phyloP scores from a whole-genome alignment of 2,888 invertebrate species.

The Deilephila elpenor region DNA sequence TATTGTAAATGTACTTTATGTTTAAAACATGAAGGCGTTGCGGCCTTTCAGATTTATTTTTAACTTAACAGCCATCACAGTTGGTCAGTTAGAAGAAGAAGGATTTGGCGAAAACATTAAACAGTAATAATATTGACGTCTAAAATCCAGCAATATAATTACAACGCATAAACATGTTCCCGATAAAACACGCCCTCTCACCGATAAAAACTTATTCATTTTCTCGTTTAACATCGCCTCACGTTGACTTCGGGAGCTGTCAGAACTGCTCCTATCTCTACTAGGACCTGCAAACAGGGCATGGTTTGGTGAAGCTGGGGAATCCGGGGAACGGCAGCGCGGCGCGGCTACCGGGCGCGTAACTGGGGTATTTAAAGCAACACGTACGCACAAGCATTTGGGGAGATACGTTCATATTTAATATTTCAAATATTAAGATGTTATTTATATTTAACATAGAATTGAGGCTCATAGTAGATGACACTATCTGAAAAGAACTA shows the following conservation, averaged over 20 bases:
- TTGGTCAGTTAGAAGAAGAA: conserved; percentile 73
- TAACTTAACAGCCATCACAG: conserved; percentile 72
- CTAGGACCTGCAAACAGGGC: conserved; percentile 82
- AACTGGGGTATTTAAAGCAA: conserved; percentile 46
- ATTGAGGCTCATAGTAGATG: conserved; percentile 7
- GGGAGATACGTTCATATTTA: background rate
- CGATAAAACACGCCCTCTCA: conserved; percentile 84
- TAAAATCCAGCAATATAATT: conserved; percentile 73
- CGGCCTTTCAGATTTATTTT: conserved; percentile 50
- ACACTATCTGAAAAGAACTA: conserved; percentile 40
- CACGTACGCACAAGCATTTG: conserved; percentile 32
- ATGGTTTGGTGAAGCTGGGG: conserved; percentile 43
- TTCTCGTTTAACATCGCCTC: conserved; percentile 96
- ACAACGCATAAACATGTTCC: conserved; percentile 68
- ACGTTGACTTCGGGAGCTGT: conserved; percentile 90
- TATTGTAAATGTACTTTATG: conserved; percentile 60
- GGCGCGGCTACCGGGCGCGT: conserved; percentile 69
- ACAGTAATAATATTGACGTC: conserved; percentile 68
- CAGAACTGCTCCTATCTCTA: conserved; percentile 87
- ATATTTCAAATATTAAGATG: background rate
- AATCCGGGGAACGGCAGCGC: conserved; percentile 39
- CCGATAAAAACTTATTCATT: conserved; percentile 97
- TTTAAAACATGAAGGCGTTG: conserved; percentile 29
- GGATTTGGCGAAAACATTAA: conserved; percentile 68
- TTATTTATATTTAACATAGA: background rate